Evolutionary conservation across 2,113 vertebrate species (phyloP).

Genomic region (Anoura caudifer): DNA sequence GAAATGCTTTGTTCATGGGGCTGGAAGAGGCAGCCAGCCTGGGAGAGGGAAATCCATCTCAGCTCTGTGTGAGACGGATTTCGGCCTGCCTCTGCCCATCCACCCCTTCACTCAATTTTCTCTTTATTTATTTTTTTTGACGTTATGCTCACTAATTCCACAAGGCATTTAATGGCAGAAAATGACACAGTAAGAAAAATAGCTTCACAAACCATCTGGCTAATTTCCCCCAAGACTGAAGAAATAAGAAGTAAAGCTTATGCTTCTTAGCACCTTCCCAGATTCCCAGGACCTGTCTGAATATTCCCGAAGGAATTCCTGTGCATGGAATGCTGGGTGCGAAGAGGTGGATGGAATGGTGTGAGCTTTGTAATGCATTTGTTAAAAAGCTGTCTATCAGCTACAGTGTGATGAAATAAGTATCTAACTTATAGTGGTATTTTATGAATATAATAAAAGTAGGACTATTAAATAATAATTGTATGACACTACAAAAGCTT

Average conservation of each 20-base stretch:
- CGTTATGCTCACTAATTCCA: background rate
- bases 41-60: slow-evolving; percentile 7
- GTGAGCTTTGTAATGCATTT: background rate
- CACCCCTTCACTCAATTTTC: background rate
- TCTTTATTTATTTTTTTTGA: background rate
- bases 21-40: background rate
- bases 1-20: background rate
- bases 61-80: background rate
- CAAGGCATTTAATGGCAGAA: background rate
- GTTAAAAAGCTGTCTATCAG: background rate
- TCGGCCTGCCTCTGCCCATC: background rate
- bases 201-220: slow-evolving; percentile 1
- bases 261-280: background rate
- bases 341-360: background rate
- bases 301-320: background rate
- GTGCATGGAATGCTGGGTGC: background rate
- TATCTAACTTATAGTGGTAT: background rate
- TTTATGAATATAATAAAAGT: background rate
- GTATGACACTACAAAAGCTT: background rate
- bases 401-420: background rate
- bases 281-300: background rate
- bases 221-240: background rate
- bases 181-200: background rate
- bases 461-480: background rate
- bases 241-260: background rate